Evolutionary conservation across 1,140 invertebrate genomes (phyloP).

Genomic region (Formica selysi): DNA sequence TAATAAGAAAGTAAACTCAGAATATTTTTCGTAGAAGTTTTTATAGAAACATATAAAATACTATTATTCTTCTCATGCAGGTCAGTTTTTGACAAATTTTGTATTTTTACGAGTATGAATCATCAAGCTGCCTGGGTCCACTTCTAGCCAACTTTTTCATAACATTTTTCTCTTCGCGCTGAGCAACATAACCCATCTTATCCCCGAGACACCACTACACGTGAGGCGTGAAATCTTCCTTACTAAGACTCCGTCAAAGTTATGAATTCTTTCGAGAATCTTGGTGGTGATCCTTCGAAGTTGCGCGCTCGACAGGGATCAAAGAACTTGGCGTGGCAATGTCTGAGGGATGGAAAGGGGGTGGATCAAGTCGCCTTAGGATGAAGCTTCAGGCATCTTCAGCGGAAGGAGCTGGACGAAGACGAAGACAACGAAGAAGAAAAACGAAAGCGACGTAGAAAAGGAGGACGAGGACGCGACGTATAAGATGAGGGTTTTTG

Average conservation of each 20-base stretch:
- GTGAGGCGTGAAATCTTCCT: conserved; percentile 59
- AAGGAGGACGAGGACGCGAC: conserved; percentile 53
- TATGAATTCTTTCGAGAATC: conserved; percentile 85
- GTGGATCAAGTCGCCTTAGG: conserved; percentile 81
- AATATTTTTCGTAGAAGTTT: not conserved
- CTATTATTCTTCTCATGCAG: not conserved
- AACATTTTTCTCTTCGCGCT: conserved; percentile 39
- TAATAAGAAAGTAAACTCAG: not conserved
- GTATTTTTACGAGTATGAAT: conserved; percentile 35
- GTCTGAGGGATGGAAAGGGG: conserved; percentile 72
- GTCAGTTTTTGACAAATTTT: conserved; percentile 13
- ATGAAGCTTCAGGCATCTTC: conserved; percentile 70
- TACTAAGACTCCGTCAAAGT: conserved; percentile 77
- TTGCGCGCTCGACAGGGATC: conserved; percentile 84
- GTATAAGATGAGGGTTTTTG: conserved; percentile 75
- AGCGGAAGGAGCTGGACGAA: conserved; percentile 48
- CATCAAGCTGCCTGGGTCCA: not conserved
- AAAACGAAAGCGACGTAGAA: conserved; percentile 47
- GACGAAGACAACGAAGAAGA: conserved; percentile 69
- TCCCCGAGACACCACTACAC: conserved; percentile 46
- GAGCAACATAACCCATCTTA: conserved; percentile 62
- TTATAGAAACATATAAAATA: not conserved
- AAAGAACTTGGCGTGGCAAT: conserved; percentile 79
- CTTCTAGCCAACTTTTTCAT: not conserved
- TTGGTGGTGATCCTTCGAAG: conserved; percentile 81